A percentile compares a stretch with the other conserved stretches of the same genome.
These are phyloP conservation scores for Sylvicapra grimmia DNA, from an alignment of 2,113 vertebrate species.

Conservation along the genomic window DNA sequence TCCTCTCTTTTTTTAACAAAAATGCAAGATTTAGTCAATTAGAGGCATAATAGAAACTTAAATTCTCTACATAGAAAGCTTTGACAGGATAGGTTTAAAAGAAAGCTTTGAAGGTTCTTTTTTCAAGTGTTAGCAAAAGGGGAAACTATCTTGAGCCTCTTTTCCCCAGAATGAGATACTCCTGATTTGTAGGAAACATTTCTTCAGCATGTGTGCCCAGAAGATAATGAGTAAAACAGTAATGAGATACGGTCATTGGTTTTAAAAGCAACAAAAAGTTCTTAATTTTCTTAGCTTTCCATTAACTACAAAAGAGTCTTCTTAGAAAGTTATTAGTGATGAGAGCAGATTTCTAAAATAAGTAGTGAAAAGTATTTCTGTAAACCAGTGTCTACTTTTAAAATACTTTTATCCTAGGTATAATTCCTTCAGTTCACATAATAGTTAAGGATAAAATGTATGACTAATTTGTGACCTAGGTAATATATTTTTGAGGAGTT, in stretches of 20 bases:
- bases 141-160: neutral
- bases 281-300: neutral
- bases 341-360: conserved; percentile 16
- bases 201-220: neutral
- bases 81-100: neutral
- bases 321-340: neutral
- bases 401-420: conserved; percentile 13
- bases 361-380: neutral
- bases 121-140: neutral
- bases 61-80: neutral
- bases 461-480: neutral
- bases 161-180: neutral
- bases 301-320: neutral
- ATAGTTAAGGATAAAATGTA: neutral
- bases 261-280: neutral
- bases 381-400: neutral
- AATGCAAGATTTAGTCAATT: neutral
- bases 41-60: neutral
- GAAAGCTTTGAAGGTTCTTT: neutral
- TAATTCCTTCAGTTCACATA: conserved; percentile 32
- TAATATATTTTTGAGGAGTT: neutral
- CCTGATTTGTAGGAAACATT: neutral
- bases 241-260: neutral
- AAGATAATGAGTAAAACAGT: neutral
- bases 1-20: neutral